Evolutionary conservation across 2,113 vertebrate genomes (phyloP).

Genomic region (Chrysemys picta): DNA sequence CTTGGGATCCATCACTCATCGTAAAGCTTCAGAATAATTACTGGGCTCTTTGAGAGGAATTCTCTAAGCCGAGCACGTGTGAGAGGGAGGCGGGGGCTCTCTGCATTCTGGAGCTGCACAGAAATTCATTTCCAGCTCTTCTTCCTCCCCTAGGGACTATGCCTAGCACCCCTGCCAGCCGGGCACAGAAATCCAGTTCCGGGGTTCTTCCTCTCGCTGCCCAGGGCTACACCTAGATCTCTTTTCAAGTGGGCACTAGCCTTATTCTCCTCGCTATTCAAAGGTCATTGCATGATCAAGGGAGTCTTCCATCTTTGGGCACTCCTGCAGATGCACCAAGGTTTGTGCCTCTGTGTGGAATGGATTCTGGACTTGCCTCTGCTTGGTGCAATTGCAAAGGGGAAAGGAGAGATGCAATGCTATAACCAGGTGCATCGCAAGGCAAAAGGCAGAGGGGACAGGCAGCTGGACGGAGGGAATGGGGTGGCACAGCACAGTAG

Average conservation of each 20-base stretch:
- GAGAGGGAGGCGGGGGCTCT: neutral
- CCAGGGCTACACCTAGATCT: too few relatives aligned
- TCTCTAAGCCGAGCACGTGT: neutral
- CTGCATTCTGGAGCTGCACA: neutral
- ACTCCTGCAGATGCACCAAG: neutral
- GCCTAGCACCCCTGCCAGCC: neutral
- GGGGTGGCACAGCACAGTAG: neutral
- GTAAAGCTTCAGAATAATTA: neutral
- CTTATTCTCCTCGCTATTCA: neutral
- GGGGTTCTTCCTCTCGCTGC: neutral
- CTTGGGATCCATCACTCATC: neutral
- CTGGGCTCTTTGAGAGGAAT: neutral
- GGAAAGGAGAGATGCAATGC: neutral
- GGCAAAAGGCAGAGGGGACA: neutral
- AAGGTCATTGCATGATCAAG: neutral
- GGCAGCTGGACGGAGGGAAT: neutral
- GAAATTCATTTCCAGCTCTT: neutral
- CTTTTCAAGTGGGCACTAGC: neutral
- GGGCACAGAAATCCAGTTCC: neutral
- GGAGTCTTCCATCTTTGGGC: neutral
- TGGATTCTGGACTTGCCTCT: neutral
- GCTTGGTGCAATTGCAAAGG: neutral
- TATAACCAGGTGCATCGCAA: neutral
- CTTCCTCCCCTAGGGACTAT: neutral
- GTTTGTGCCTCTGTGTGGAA: neutral